Conservation (phyloP, 2,113 vertebrate genomes). For the Drymodes brunneopygia region DNA sequence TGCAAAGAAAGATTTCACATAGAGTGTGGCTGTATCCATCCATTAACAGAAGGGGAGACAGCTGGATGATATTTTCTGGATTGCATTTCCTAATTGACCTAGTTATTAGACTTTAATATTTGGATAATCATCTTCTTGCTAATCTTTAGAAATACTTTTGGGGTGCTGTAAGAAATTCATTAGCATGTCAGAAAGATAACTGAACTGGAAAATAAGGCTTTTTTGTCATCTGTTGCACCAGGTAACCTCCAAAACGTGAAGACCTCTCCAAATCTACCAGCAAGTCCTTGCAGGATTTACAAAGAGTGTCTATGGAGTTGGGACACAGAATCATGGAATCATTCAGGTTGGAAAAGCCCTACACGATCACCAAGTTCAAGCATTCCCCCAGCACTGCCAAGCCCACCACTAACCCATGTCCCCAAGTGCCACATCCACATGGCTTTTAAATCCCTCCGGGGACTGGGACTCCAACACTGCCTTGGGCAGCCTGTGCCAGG, state of each 20-base stretch:
- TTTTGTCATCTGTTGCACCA: neutral
- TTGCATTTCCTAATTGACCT: neutral
- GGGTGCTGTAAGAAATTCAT: neutral
- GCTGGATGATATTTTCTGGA: neutral
- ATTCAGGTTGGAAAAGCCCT: neutral
- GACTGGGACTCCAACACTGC: neutral
- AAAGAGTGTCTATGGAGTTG: accelerated
- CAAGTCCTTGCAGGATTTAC: neutral
- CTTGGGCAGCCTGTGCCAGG: neutral
- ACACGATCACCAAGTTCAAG: neutral
- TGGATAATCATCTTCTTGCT: neutral
- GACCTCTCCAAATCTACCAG: neutral
- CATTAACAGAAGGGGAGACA: neutral
- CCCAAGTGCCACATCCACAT: neutral
- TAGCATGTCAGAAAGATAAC: neutral
- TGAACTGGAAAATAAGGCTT: neutral
- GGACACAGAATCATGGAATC: neutral
- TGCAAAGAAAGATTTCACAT: neutral
- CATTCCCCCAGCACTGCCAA: neutral
- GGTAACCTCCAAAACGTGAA: neutral
- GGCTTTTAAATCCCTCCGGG: neutral
- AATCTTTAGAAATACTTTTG: neutral
- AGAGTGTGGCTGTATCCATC: neutral
- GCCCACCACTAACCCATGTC: neutral
- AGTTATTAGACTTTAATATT: neutral